Conservation (phyloP, 2,113 vertebrate species). For the Anas platyrhynchos region DNA sequence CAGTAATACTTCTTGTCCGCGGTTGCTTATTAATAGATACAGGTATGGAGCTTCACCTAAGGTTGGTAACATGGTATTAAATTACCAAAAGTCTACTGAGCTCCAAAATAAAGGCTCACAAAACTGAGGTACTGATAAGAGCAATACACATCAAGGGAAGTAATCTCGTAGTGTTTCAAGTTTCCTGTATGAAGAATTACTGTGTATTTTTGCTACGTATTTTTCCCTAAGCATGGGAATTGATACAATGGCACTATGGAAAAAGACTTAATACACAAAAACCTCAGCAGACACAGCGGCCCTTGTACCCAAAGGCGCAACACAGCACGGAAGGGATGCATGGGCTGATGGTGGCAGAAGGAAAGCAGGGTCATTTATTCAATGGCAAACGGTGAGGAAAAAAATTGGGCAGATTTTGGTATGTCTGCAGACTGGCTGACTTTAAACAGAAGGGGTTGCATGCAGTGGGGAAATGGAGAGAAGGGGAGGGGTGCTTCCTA, state of each 20-base stretch:
- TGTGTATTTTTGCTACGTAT: background rate
- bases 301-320: background rate
- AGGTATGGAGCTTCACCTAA: background rate
- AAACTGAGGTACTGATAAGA: background rate
- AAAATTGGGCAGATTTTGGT: background rate
- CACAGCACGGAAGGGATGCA: fast-evolving
- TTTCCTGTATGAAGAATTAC: background rate
- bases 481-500: background rate
- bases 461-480: background rate
- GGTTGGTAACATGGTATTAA: background rate
- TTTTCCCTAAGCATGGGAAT: background rate
- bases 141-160: background rate
- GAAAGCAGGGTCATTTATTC: background rate
- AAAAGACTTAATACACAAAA: background rate
- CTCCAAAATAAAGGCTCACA: background rate
- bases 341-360: background rate
- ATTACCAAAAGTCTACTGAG: background rate
- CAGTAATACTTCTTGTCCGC: background rate
- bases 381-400: background rate
- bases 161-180: background rate
- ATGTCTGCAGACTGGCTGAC: background rate
- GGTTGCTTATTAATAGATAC: background rate
- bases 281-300: background rate
- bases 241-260: background rate
- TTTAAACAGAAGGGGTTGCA: background rate